Conservation (phyloP, 2,113 vertebrate genomes). For the Gnathonemus longibarbis region DNA sequence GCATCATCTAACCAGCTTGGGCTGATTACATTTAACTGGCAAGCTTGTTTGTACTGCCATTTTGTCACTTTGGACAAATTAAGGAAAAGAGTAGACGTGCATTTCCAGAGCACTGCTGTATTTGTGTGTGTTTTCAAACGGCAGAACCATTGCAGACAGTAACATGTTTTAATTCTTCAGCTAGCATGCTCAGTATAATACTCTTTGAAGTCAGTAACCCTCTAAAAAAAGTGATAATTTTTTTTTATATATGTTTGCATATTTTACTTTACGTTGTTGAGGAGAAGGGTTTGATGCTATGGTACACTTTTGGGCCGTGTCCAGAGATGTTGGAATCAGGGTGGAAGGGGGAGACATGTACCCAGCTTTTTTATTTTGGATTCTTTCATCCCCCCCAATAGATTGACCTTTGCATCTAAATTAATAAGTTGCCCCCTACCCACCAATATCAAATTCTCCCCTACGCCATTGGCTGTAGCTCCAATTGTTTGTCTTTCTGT, state of each 20-base stretch:
- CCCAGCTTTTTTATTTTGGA: not conserved
- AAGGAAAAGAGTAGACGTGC: not conserved
- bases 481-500: not conserved
- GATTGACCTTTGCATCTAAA: not conserved
- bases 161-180: not conserved
- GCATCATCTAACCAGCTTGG: not conserved
- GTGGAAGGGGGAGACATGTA: too few relatives aligned
- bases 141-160: not conserved
- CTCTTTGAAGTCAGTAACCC: not conserved
- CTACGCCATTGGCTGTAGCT: not conserved
- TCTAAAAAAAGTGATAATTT: not conserved
- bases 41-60: not conserved
- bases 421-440: not conserved
- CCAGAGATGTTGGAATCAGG: not conserved
- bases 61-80: not conserved
- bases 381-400: not conserved
- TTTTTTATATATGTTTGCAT: not conserved
- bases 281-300: not conserved
- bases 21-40: not conserved
- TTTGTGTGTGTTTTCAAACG: not conserved
- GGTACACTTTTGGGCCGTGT: not conserved
- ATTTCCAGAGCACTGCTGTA: not conserved
- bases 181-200: not conserved
- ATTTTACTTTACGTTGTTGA: not conserved
- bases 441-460: not conserved